Evolutionary conservation across 1,140 invertebrate species (phyloP).

Genomic region (Anagrus nilaparvatae): DNA sequence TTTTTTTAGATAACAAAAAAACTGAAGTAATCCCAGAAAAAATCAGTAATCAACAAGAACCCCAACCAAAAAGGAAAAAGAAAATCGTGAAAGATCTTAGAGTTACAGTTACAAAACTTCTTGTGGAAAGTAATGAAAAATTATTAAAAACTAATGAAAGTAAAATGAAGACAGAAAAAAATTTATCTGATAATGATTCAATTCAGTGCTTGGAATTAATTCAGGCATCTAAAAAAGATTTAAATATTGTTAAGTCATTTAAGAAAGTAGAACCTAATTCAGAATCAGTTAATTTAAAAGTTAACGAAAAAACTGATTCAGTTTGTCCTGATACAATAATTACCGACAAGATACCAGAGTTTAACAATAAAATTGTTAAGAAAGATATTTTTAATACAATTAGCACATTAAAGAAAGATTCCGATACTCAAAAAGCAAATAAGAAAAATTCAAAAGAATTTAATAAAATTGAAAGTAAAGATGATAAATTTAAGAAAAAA

Average conservation of each 20-base stretch:
- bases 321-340: too few species aligned
- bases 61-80: slow-evolving; percentile 40
- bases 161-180: slow-evolving; percentile 27
- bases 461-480: slow-evolving; percentile 11
- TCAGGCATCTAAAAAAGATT: too few species aligned
- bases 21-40: slow-evolving; percentile 25
- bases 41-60: slow-evolving; percentile 23
- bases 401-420: background rate
- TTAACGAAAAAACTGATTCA: slow-evolving; percentile 1
- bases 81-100: slow-evolving; percentile 46
- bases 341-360: too few species aligned
- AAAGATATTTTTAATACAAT: slow-evolving; percentile 1
- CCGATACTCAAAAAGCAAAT: slow-evolving; percentile 16
- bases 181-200: slow-evolving; percentile 14
- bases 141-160: too few species aligned
- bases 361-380: slow-evolving; percentile 2
- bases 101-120: slow-evolving; percentile 43
- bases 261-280: too few species aligned
- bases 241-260: background rate
- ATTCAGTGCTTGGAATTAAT: too few species aligned
- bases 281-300: too few species aligned
- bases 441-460: slow-evolving; percentile 15
- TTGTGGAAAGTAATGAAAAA: slow-evolving; percentile 33
- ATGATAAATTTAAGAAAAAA: slow-evolving; percentile 11
- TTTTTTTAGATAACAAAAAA: slow-evolving; percentile 20